Evolutionary conservation across 2,888 invertebrate species (phyloP).

Genomic region (Aspidiotus destructor): DNA sequence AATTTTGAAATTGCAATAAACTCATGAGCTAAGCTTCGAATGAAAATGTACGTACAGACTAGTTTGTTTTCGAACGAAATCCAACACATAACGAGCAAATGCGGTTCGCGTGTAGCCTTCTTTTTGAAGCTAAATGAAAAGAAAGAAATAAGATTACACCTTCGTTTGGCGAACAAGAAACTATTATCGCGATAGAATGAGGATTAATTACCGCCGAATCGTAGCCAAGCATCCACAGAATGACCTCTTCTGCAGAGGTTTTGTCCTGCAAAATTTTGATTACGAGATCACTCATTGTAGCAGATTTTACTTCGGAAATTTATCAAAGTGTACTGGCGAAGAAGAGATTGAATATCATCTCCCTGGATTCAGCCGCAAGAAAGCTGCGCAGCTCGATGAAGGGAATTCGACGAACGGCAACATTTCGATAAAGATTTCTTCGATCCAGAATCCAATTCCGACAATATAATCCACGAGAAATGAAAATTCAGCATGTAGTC

Average conservation of each 20-base stretch:
- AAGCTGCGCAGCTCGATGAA: no score
- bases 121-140: conserved; percentile 4
- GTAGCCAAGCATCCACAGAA: conserved; percentile 12
- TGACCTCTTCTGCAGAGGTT: conserved; percentile 6
- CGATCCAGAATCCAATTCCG: no score
- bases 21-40: neutral
- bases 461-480: no score
- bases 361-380: no score
- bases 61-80: conserved; percentile 24
- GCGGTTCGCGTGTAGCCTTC: conserved; percentile 8
- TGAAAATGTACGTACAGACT: conserved; percentile 16
- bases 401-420: no score
- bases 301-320: neutral
- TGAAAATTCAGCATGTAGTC: no score
- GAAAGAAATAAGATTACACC: neutral
- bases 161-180: neutral
- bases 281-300: conserved; percentile 20
- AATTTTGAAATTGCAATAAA: neutral
- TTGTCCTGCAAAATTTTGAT: neutral
- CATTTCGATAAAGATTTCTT: no score
- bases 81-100: conserved; percentile 19
- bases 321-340: no score
- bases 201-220: conserved; percentile 8
- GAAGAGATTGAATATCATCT: no score
- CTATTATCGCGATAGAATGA: neutral